Conservation (phyloP, 2,888 invertebrate species). For the Iselma pallidipennis region DNA sequence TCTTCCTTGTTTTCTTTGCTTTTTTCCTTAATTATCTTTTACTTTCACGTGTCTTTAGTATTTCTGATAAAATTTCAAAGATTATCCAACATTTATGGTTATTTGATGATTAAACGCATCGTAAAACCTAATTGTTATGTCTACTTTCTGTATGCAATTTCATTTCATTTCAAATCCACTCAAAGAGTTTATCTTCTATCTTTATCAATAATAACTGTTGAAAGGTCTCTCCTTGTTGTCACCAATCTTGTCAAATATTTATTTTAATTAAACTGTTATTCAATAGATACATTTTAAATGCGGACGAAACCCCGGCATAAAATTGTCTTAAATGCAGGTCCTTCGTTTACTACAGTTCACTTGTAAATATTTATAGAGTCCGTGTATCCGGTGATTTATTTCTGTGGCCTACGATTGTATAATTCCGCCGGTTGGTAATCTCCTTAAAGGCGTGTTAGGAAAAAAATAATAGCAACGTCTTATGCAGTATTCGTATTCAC, state of each 20-base stretch:
- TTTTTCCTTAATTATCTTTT: not conserved
- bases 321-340: not conserved
- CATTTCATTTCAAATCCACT: not conserved
- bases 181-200: not conserved
- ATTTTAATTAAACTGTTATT: no score
- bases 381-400: constrained; percentile 23
- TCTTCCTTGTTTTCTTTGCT: not conserved
- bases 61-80: not conserved
- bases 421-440: constrained; percentile 24
- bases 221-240: no score
- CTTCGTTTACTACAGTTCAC: not conserved
- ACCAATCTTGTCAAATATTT: no score
- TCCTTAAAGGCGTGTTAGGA: constrained; percentile 19
- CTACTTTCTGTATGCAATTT: no score
- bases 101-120: no score
- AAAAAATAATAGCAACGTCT: not conserved
- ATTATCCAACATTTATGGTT: no score
- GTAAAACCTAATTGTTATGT: no score
- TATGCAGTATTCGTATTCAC: not conserved
- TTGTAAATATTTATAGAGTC: constrained; percentile 27
- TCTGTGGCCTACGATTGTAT: constrained; percentile 9
- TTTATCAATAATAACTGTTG: not conserved
- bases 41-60: not conserved
- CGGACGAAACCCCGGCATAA: not conserved
- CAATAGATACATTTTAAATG: no score